Evolutionary conservation across 53 echinoderm and acorn worm species (phyloP).

Genomic region (Zoroaster sp.): DNA sequence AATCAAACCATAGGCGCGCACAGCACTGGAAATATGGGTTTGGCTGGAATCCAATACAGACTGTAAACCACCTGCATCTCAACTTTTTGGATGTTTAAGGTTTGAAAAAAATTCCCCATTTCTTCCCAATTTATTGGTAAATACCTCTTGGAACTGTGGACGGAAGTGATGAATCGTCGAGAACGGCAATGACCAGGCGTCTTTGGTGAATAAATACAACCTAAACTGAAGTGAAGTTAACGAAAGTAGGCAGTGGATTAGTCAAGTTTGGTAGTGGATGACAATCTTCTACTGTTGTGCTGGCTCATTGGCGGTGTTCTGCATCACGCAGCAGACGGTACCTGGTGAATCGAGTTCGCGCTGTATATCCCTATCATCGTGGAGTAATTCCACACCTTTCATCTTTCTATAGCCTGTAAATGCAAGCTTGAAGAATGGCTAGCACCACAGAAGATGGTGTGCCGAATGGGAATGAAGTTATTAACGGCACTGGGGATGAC

Average conservation of each 20-base stretch:
- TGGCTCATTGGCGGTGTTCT: background rate
- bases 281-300: background rate
- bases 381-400: background rate
- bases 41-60: background rate
- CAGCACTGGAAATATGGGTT: background rate
- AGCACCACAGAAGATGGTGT: slow-evolving; percentile 25
- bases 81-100: background rate
- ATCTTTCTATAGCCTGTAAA: background rate
- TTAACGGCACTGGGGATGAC: slow-evolving; percentile 46
- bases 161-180: slow-evolving; percentile 40
- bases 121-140: background rate
- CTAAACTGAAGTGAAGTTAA: slow-evolving; percentile 10
- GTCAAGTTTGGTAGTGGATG: background rate
- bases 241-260: background rate
- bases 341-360: background rate
- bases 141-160: slow-evolving; percentile 10
- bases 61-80: slow-evolving; percentile 12
- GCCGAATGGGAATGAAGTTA: background rate
- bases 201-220: slow-evolving; percentile 6
- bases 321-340: background rate
- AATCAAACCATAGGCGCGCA: slow-evolving; percentile 36
- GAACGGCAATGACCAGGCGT: background rate
- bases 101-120: background rate
- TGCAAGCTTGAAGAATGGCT: slow-evolving; percentile 33
- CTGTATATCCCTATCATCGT: background rate